Base-by-base conservation (phyloP, 2,888 invertebrate species). In the Nephrotoma flavescens region DNA sequence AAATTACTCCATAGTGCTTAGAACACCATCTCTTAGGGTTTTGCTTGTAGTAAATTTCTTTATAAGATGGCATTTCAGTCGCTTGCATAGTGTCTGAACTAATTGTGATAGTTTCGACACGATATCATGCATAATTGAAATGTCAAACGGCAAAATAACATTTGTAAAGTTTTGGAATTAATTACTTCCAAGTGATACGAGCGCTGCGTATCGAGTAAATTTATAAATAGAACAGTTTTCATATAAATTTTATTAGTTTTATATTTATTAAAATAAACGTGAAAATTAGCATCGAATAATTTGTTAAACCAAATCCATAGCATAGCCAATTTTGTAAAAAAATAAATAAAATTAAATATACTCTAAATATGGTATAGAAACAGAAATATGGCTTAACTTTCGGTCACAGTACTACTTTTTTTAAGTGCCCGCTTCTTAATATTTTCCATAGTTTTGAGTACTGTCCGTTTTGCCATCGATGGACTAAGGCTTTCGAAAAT, bases 401-500 rank as follows among this genome's bases (percentile, higher is more conserved):
- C 42, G 5, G 84, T 42, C 41, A 84, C 42, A 5, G 1, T n/a
- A 15, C 5, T 42, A 7, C 7, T 12, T 71, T 84, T 84, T 42
- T 84, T 84, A 2, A 86, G 9, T 42, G 86, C 86, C 11, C 86
- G 57, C 15, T 42, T 41, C 7, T 19, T 52, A 47, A 86, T 86
- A 41, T 86, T 86, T 15, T 86, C 86, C 86, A 86, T 57, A 57
- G 86, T 86, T 86, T 86, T 86, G 15, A 86, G 44, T 4, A 52
- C 52, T n/a, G 86, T 86, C 2, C 57, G 52, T 86, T 86, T 52
- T 9, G 86, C 52, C 41, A 57, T 57, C 2, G 90, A 89, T 87
- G 90, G 90, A 19, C 89, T 88, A 0, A 90, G 86, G 7, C 88
- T 88, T 44, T 89, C 89, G 45, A 89, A 88, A 7, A 52, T 31